A percentile compares a stretch with the other conserved stretches of the same genome.
These are phyloP conservation scores for Campylorhamphus procurvoides DNA, from an alignment of 2,113 vertebrate species.

Conservation along the genomic window DNA sequence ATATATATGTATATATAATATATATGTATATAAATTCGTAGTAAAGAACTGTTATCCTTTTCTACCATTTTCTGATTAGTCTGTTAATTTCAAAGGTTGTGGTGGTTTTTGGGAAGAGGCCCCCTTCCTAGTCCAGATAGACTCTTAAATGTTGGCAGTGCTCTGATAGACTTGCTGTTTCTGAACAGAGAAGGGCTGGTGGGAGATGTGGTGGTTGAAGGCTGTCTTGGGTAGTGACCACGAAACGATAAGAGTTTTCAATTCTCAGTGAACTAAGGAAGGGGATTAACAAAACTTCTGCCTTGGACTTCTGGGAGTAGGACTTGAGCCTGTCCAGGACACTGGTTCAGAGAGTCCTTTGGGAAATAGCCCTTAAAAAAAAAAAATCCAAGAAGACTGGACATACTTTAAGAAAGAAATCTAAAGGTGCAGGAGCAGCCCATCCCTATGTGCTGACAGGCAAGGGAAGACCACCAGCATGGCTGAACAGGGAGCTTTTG, in stretches of 20 bases:
- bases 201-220: background rate
- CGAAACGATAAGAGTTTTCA: background rate
- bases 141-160: background rate
- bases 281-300: background rate
- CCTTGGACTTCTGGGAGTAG: background rate
- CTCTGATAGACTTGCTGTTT: background rate
- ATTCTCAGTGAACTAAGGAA: background rate
- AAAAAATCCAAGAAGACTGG: no score
- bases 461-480: background rate
- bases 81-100: no score
- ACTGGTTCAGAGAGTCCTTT: background rate
- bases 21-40: no score
- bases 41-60: no score
- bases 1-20: no score
- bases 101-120: no score
- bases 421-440: background rate
- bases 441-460: background rate
- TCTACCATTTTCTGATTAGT: no score
- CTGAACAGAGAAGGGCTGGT: background rate
- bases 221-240: background rate
- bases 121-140: no score
- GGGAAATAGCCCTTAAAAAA: background rate
- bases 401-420: background rate
- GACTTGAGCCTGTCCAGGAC: background rate
- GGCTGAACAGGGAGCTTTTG: background rate